Base-by-base conservation (phyloP, 2,797 vertebrate species). In the Sebastes matsubarae region DNA sequence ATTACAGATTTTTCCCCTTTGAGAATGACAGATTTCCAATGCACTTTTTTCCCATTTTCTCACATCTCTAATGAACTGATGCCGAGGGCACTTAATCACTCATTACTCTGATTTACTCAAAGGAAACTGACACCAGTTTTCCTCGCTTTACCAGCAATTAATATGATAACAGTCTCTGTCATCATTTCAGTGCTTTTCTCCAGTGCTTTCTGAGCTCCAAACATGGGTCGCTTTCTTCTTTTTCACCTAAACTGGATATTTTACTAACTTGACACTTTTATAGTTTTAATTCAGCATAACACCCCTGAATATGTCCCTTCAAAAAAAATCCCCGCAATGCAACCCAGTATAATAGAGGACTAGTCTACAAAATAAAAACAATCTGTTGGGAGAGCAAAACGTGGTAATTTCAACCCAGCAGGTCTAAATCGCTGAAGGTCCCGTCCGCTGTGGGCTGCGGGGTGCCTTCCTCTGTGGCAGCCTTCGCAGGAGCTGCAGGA, bases 341-440 rank as follows among this genome's bases (percentile, higher is more conserved):
- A 68, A 42, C 46, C 20, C 32, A 22, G 22, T 6, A 18, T 34
- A 27, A 27, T 14, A 38, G 10, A 54, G 13, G 9, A 61, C 27
- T 71, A 11, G 24, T 80, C 78, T 75, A 55, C 46, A 65, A 36
- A 75, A 73, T 12, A 75, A 42, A 30, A 64, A 14, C 30, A 8
- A 63, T 36, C 24, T 71, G 36, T 38, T 32, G 13, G 10, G 61
- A 75, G 14, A 75, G 50, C 1, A 3, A 29, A 54, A 69, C 13
- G 34, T 59, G 68, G 6, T n/a, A n/a, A 7, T 8, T 25, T 72
- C 42, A 94, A 20, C 2, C 77, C 30, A 65, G 1, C 78, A 95
- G 81, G 81, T 96, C 95, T 68, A 0, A 8, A 61, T 96, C 88
- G 0, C 3, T 72, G 5, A 95, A 77, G 13, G 2, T 20, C 12